Conservation (phyloP, 2,888 invertebrate genomes). For the Drosophila atroscutellata region DNA sequence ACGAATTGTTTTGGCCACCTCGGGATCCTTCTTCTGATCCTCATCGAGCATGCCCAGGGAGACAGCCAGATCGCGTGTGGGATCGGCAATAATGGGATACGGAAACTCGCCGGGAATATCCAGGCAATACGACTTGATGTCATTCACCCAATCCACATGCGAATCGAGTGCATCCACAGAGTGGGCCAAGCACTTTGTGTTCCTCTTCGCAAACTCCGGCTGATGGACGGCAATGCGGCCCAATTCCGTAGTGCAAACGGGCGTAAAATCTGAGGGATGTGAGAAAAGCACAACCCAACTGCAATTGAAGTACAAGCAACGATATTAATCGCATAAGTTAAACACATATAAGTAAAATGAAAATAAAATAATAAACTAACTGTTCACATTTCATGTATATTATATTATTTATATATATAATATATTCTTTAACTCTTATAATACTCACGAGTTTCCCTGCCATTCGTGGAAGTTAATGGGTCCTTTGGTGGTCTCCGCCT, state of each 20-base stretch:
- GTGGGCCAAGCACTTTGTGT: constrained; percentile 91
- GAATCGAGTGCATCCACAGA: constrained; percentile 91
- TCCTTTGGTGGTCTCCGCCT: constrained; percentile 90
- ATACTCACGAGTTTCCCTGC: constrained; percentile 90
- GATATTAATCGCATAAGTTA: background rate
- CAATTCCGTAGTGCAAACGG: constrained; percentile 95
- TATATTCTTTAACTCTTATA: too few relatives aligned
- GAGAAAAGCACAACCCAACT: constrained; percentile 95
- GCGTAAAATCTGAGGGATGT: constrained; percentile 95
- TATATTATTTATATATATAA: background rate
- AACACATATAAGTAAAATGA: background rate
- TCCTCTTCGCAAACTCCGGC: constrained; percentile 89
- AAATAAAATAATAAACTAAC: background rate
- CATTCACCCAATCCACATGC: constrained; percentile 92
- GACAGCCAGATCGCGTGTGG: constrained; percentile 89
- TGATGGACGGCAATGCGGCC: constrained; percentile 90
- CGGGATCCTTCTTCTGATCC: constrained; percentile 88
- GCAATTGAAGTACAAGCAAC: background rate
- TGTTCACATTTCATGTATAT: background rate
- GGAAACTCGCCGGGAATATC: constrained; percentile 91
- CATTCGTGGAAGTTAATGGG: constrained; percentile 91
- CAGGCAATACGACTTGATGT: constrained; percentile 89
- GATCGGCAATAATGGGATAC: constrained; percentile 93
- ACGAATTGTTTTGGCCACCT: constrained; percentile 89
- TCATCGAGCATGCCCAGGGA: constrained; percentile 92